Evolutionary conservation across 2,888 invertebrate species (phyloP).

Genomic region (Drosophila phalerata): DNA sequence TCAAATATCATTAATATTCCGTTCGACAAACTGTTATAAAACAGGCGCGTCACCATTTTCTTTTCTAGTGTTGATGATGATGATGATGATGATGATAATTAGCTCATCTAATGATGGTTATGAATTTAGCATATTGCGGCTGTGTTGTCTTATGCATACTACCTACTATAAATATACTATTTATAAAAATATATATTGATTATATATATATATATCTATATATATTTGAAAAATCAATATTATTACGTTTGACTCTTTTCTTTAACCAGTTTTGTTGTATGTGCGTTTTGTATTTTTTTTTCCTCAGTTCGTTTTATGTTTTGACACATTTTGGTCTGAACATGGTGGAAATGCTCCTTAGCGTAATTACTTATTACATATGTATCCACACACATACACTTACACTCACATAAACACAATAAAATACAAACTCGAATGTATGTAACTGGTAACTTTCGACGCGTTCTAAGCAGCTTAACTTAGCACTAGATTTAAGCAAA

Average conservation of each 20-base stretch:
- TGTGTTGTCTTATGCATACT: conserved; percentile 80
- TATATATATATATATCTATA: conserved; percentile 51
- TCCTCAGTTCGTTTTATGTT: conserved; percentile 62
- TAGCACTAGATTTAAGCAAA: conserved; percentile 73
- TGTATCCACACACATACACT: conserved; percentile 53
- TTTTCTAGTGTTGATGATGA: conserved; percentile 69
- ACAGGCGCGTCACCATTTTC: conserved; percentile 59
- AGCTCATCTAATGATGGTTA: conserved; percentile 63
- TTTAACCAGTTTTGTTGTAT: conserved; percentile 75
- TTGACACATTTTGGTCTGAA: conserved; percentile 73
- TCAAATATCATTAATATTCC: conserved; percentile 40
- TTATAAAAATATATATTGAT: conserved; percentile 47
- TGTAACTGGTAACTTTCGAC: conserved; percentile 66
- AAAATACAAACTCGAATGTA: conserved; percentile 47
- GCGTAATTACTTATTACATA: conserved; percentile 70
- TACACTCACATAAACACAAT: conserved; percentile 18
- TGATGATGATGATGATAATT: conserved; percentile 47
- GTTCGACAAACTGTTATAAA: conserved; percentile 60
- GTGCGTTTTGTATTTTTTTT: conserved; percentile 67
- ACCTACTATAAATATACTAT: conserved; percentile 51
- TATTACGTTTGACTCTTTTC: conserved; percentile 55
- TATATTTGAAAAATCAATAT: conserved; percentile 50
- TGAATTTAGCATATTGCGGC: conserved; percentile 81
- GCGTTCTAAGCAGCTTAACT: conserved; percentile 69
- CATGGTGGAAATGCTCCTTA: conserved; percentile 78